phyloP scores from a whole-genome alignment of 2,113 vertebrate genomes.

The Ptyas mucosa region DNA sequence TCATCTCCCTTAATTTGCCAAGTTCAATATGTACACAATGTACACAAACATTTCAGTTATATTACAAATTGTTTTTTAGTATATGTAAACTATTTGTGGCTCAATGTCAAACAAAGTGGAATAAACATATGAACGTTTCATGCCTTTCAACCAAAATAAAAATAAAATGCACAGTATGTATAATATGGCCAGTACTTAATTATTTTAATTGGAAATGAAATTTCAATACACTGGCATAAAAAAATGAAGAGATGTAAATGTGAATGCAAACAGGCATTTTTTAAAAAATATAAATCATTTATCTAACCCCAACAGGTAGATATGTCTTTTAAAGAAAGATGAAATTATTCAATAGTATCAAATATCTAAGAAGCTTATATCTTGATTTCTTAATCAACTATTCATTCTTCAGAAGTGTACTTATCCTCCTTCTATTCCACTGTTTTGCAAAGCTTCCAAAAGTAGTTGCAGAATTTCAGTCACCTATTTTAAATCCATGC shows the following conservation, averaged over 20 bases:
- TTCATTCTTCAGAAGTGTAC: not conserved
- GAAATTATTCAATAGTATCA: not conserved
- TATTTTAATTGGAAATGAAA: not conserved
- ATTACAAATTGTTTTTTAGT: not conserved
- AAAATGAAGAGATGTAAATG: slow-evolving; percentile 2
- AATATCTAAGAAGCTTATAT: not conserved
- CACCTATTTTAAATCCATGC: not conserved
- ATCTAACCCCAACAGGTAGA: not conserved
- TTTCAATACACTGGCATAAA: not conserved
- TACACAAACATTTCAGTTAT: not conserved
- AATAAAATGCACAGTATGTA: not conserved
- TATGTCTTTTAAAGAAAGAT: not conserved
- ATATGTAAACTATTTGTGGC: not conserved
- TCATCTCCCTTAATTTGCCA: not conserved
- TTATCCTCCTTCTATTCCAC: not conserved
- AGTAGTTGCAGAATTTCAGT: not conserved
- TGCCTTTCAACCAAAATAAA: not conserved
- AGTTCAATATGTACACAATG: not conserved
- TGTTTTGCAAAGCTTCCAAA: not conserved
- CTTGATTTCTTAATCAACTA: not conserved
- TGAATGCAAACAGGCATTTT: slow-evolving; percentile 13
- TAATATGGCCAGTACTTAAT: not conserved
- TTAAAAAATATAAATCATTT: not conserved
- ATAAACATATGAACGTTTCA: not conserved
- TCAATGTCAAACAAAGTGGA: too few relatives aligned